These are phyloP conservation scores for Dugesia japonica DNA, from an alignment of 2,888 invertebrate genomes.

Conservation along the genomic window DNA sequence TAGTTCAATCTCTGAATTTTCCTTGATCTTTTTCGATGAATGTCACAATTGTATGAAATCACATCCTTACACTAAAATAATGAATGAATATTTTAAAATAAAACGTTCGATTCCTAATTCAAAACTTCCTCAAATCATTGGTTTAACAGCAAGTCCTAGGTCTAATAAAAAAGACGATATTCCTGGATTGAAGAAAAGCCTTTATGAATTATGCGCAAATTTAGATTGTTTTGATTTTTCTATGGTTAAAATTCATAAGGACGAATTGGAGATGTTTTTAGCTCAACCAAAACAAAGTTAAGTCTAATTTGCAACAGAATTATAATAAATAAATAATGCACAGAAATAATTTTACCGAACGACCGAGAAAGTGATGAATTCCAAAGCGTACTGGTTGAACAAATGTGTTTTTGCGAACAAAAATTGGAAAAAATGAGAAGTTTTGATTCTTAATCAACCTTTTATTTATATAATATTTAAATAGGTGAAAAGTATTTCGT, in stretches of 20 bases:
- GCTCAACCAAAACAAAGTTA: background rate
- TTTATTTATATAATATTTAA: background rate
- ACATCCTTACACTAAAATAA: background rate
- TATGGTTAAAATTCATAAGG: background rate
- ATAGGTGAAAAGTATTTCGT: background rate
- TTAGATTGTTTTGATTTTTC: background rate
- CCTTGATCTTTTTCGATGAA: background rate
- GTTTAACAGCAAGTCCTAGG: conserved; percentile 5
- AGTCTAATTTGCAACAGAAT: background rate
- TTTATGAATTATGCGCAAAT: background rate
- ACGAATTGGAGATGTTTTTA: background rate
- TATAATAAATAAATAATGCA: too few relatives aligned
- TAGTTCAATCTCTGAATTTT: background rate
- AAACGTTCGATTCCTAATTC: background rate
- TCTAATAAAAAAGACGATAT: background rate
- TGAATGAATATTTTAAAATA: background rate
- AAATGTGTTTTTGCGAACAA: background rate
- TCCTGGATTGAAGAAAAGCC: background rate
- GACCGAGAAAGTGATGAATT: background rate
- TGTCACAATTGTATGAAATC: background rate
- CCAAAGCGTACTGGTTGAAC: background rate
- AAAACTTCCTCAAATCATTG: background rate
- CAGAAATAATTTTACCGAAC: background rate
- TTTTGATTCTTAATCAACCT: background rate
- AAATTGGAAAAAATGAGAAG: background rate